Evolutionary conservation across 1,140 invertebrate genomes (phyloP), one percentile per base, ranked within the genome.

Genomic region (Euwallacea similis): DNA sequence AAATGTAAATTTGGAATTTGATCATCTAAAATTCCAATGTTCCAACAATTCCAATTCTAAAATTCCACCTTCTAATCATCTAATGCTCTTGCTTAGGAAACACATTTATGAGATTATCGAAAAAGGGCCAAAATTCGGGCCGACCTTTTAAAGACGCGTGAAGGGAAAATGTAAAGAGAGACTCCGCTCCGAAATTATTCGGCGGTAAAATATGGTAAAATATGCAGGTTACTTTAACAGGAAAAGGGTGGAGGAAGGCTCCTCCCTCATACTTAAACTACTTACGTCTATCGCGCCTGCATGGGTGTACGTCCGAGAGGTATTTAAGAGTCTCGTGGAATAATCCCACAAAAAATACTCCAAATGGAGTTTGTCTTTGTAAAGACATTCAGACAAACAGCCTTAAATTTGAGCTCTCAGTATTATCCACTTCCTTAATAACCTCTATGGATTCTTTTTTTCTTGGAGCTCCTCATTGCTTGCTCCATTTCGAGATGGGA

Each of bases 171-270:
- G 46, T 56, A 56, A 15, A 56, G 11, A 56, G 8, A 15, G n/a
- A 15, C 54, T 21, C 16, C 8, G 7, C 46, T 50, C 33, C 54
- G 55, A 68, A 68, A 68, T 61, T 68, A 68, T 68, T 61, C 66
- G 42, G 46, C 56, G 66, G 66, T 43, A 53, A 68, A 68, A 68
- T 68, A 68, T 68, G 66, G 66, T 60, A 68, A 68, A 60, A 15
- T 68, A 68, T 68, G 66, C 66, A 55, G 66, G 58, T 68, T 61
- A 61, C 56, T 68, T 42, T 68, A 68, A 68, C 66, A 68, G 56
- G 66, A 68, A 68, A 68, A 61, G 66, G 66, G 66, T 59, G 66
- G 66, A 68, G 58, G 41, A 47, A 21, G 16, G 44, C 58, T 33
- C 56, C 58, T 11, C 66, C 66, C 46, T 53, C 41, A 56, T 60